These are phyloP conservation scores for Drosophila grimshawi DNA, from an alignment of 1,140 invertebrate species.

Conservation along the genomic window DNA sequence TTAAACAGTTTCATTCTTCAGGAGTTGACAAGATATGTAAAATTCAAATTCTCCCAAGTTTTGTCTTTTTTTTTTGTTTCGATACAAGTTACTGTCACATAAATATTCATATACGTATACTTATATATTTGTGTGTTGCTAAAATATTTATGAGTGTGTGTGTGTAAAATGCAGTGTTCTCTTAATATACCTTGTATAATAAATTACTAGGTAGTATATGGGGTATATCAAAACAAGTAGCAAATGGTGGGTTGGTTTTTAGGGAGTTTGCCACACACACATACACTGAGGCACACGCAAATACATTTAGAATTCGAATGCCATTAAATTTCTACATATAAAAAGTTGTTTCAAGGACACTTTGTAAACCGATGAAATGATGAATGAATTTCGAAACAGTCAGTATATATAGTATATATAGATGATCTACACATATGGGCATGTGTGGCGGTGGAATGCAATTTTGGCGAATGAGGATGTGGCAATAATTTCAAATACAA, in stretches of 20 bases:
- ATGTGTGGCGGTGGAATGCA: slow-evolving; percentile 33
- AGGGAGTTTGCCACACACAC: slow-evolving; percentile 20
- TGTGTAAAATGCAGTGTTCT: slow-evolving; percentile 35
- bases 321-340: slow-evolving; percentile 27
- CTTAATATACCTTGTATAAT: slow-evolving; percentile 18
- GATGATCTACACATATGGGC: slow-evolving; percentile 25
- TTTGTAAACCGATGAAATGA: slow-evolving; percentile 41
- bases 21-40: slow-evolving; percentile 38
- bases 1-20: slow-evolving; percentile 28
- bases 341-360: slow-evolving; percentile 53
- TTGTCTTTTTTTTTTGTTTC: slow-evolving; percentile 2
- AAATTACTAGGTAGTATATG: slow-evolving; percentile 12
- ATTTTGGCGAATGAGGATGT: slow-evolving; percentile 22
- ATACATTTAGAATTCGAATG: slow-evolving; percentile 32
- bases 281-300: slow-evolving; percentile 25
- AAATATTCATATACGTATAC: slow-evolving; percentile 28
- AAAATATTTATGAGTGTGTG: slow-evolving; percentile 6
- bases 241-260: slow-evolving; percentile 46
- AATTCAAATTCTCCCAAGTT: slow-evolving; percentile 40
- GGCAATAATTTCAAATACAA: not conserved
- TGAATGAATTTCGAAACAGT: slow-evolving; percentile 21
- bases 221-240: slow-evolving; percentile 31
- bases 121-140: slow-evolving; percentile 20
- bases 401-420: slow-evolving; percentile 6
- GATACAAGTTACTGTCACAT: slow-evolving; percentile 38